Percentiles rank a stretch among this genome's conserved stretches.
Conservation (phyloP, 2,888 invertebrate genomes). For the Escarpia spicata region DNA sequence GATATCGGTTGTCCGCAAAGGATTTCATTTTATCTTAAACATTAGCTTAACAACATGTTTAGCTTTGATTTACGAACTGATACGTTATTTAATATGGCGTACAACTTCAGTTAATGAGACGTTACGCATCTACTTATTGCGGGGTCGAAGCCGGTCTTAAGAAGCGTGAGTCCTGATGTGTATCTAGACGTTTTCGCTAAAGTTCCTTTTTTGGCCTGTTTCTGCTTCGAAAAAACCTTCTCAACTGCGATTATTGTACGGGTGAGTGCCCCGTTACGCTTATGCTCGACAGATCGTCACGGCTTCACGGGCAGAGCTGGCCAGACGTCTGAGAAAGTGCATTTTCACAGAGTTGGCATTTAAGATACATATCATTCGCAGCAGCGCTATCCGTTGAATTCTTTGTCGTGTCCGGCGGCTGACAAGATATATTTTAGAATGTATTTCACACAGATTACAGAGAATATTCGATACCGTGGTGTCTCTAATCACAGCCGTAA, state of each 20-base stretch:
- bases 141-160: background rate
- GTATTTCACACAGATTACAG: background rate
- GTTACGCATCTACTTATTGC: background rate
- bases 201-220: background rate
- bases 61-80: background rate
- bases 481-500: background rate
- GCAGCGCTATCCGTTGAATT: background rate
- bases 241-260: background rate
- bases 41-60: background rate
- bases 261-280: background rate
- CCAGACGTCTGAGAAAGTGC: background rate
- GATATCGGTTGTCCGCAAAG: background rate
- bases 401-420: background rate
- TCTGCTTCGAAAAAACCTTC: background rate
- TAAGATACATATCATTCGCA: background rate
- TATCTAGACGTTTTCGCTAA: background rate
- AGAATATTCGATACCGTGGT: no score
- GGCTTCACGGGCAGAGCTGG: background rate
- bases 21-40: background rate
- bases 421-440: background rate
- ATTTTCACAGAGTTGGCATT: no score
- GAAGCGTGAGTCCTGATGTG: background rate
- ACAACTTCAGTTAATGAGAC: background rate
- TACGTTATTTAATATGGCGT: background rate
- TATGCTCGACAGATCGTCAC: background rate